Base-by-base conservation (phyloP, 2,797 vertebrate species). In the Vespertilio murinus region DNA sequence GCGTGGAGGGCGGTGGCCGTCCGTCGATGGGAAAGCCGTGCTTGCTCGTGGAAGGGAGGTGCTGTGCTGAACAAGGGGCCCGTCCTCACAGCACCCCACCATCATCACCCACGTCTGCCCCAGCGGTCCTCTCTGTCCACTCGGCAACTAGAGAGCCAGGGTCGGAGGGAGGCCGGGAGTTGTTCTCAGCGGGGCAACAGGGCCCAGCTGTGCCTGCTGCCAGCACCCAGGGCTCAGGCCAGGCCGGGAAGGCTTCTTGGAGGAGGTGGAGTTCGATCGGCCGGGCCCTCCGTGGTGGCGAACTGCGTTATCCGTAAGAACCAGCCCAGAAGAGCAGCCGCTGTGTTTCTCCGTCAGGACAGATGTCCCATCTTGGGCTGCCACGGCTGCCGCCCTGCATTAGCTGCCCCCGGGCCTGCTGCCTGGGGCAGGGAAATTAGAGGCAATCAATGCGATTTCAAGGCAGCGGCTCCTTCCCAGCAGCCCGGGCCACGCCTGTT, bases 381-480 rank as follows among this genome's bases (percentile, higher is more conserved):
- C 96, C 93, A 97, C 8, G 96, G 91, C 96, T 97, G 96, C 95
- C 96, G 94, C 61, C 90, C 71, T 73, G 64, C 91, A 96, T 97
- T 96, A 97, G 92, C 90, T 20, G 92, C 81, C 79, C 59, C 28
- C 0, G 0, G 96, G 86, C 94, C 71, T 88, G 49, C 92, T 92
- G 90, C 49, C 0, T 2, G 64, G 74, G 95, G 90, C 96, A 97
- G 77, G 91, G 78, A 97, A 97, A 97, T 97, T 97, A 97, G 96
- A 96, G 82, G 82, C 92, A 97, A 97, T 97, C 97, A 96, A 69
- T 85, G 88, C 52, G 17, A 97, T 97, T 97, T 97, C 96, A 97
- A 97, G 97, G 96, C 95, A 85, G 86, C 94, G 65, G 70, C 93
- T 95, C 93, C 91, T 75, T 96, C 74, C 56, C 74, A 69, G 94